Conservation (phyloP, 2,113 vertebrate species). For the Passer montanus region DNA sequence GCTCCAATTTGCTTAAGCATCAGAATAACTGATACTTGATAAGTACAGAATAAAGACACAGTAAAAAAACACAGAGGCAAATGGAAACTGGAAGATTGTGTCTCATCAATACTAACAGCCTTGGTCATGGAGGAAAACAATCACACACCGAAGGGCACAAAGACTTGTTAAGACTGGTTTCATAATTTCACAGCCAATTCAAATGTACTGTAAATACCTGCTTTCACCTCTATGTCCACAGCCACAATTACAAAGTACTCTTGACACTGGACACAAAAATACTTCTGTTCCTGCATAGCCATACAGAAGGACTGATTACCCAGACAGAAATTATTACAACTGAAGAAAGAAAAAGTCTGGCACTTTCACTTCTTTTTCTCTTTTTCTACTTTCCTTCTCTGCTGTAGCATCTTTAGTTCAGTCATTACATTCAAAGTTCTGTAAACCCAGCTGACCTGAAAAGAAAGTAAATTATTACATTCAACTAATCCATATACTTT, state of each 20-base stretch:
- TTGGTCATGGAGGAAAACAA: not conserved
- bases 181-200: not conserved
- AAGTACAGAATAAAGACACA: not conserved
- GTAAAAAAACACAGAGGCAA: not conserved
- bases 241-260: not conserved
- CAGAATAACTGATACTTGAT: not conserved
- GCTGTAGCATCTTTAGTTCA: slow-evolving; percentile 85
- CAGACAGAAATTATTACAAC: not conserved
- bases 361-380: slow-evolving; percentile 61
- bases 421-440: slow-evolving; percentile 89
- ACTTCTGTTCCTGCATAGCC: not conserved
- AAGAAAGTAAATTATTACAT: not conserved
- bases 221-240: not conserved
- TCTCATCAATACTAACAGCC: not conserved
- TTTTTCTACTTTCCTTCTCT: slow-evolving; percentile 77
- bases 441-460: slow-evolving; percentile 87
- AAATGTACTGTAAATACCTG: not conserved
- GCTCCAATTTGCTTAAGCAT: not conserved
- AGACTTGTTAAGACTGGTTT: not conserved
- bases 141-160: not conserved
- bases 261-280: not conserved
- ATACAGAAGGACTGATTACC: not conserved
- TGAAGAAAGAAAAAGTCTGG: not conserved
- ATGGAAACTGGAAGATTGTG: not conserved
- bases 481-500: not conserved